Base-by-base conservation (phyloP, 2,113 vertebrate species). In the Phalacrocorax brasilianus region DNA sequence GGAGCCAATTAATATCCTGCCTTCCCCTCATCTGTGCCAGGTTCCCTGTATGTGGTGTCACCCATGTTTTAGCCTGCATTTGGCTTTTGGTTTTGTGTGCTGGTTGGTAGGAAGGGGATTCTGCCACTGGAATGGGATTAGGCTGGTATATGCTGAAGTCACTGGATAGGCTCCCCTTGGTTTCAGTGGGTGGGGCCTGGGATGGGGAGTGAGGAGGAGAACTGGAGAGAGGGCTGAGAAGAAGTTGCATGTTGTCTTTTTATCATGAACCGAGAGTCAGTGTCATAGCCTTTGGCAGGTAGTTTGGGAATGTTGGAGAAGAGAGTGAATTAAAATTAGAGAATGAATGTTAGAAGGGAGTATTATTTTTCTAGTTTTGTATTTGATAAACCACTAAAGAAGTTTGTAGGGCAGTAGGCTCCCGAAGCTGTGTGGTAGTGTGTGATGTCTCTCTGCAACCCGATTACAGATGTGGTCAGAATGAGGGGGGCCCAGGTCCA, bases 381-480 rank as follows among this genome's bases (percentile, higher is more conserved):
- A 38, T n/a, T 55, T 89, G 47, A 30, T 85, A 52, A 73, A 22
- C 56, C 30, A 22, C 28, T 47, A 8, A 74, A 62, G 47, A 66
- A 5, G 8, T 24, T 8, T 66, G 30, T 66, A 40, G 33, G 18
- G 23, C 50, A n/a, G 38, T 9, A 65, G 44, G 26, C 32, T 84
- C 33, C 50, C 32, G 6, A 33, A 32, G 24, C 38, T 40, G 14
- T 0, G 0, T 3, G 6, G 61, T 10, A 35, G 5, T 22, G 8
- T 35, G 21, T 27, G 70, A 40, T 35, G 26, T 66, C 45, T 87
- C 33, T 65, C 42, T 79, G 30, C 30, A 81, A 6, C 16, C 2
- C 0, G 0, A 47, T 33, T 35, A 22, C 3, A 18, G 47, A 11
- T 35, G 14, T 38, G 28, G 56, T 79, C 28, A 35, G 53, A 53